Evolutionary conservation across 1,140 invertebrate genomes (phyloP).

Genomic region (Drosophila pseudoobscura): DNA sequence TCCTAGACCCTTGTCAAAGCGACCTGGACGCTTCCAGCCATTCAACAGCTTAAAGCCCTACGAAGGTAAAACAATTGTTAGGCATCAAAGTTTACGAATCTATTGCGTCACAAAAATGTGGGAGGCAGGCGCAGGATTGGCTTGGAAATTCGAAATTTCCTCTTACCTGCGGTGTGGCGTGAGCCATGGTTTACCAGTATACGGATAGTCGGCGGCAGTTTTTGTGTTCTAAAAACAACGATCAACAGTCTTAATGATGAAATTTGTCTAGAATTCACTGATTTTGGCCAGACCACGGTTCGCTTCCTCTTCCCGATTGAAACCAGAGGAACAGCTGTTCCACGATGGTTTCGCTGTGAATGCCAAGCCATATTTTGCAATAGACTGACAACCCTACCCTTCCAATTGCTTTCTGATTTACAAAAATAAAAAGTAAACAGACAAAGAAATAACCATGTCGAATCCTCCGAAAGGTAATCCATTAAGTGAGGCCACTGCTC

Average conservation of each 20-base stretch:
- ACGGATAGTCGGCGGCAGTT: background rate
- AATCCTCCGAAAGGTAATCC: slow-evolving; percentile 23
- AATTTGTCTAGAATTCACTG: slow-evolving; percentile 33
- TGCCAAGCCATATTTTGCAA: slow-evolving; percentile 11
- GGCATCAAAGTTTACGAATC: slow-evolving; percentile 15
- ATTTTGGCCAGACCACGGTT: slow-evolving; percentile 35
- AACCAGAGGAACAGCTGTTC: slow-evolving; percentile 42
- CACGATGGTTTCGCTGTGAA: slow-evolving; percentile 15
- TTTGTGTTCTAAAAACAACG: slow-evolving; percentile 31
- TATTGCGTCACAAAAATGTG: slow-evolving; percentile 71
- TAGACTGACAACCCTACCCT: too few relatives aligned
- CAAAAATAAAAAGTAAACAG: slow-evolving; percentile 33
- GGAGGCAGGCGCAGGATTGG: background rate
- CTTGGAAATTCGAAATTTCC: background rate
- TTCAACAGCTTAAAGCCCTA: slow-evolving; percentile 75
- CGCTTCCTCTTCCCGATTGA: slow-evolving; percentile 52
- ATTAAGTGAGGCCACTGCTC: slow-evolving; percentile 17
- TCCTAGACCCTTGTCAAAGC: slow-evolving; percentile 86
- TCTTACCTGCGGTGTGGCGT: slow-evolving; percentile 67
- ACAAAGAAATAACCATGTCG: slow-evolving; percentile 22
- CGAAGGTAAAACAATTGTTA: slow-evolving; percentile 17
- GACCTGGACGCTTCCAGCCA: slow-evolving; percentile 83
- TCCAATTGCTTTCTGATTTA: slow-evolving; percentile 2
- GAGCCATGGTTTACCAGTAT: slow-evolving; percentile 49
- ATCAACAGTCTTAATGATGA: slow-evolving; percentile 16